Evolutionary conservation across 1,140 invertebrate species (phyloP).

Genomic region (Apis florea): DNA sequence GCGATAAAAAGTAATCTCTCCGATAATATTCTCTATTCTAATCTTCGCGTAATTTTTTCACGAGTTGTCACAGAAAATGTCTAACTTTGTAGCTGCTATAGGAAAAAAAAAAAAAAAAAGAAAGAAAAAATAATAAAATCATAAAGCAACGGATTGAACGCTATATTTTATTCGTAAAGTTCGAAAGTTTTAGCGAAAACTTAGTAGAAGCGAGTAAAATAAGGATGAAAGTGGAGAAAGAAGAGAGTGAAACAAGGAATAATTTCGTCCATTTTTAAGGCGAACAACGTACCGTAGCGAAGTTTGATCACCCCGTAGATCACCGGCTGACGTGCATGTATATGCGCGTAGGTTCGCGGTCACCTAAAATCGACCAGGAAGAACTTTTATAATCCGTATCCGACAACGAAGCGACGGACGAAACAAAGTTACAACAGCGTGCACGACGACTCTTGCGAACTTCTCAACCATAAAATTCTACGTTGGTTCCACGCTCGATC

Average conservation of each 20-base stretch:
- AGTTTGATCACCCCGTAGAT: conserved; percentile 4
- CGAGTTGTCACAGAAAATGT: not conserved
- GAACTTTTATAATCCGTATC: conserved; percentile 34
- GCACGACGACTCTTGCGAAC: not conserved
- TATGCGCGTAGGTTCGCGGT: not conserved
- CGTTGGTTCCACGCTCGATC: conserved; percentile 13
- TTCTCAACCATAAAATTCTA: conserved; percentile 14
- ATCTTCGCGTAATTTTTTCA: not conserved
- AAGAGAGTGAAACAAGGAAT: not conserved
- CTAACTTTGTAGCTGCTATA: not conserved
- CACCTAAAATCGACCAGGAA: conserved; percentile 7
- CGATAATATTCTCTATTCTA: not conserved
- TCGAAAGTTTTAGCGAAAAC: not conserved
- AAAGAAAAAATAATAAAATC: not conserved
- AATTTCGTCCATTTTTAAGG: not conserved
- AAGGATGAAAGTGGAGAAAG: not conserved
- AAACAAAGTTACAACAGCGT: conserved; percentile 22
- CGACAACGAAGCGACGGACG: conserved; percentile 13
- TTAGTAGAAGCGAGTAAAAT: not conserved
- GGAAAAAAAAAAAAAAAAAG: too few species aligned
- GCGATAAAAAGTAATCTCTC: too few species aligned
- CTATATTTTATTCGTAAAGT: not conserved
- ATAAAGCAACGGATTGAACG: not conserved
- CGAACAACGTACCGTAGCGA: not conserved
- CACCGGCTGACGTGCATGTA: not conserved